Percentiles rank a stretch among this genome's conserved stretches.
Evolutionary conservation across 2,113 vertebrate genomes (phyloP).

Genomic region (Dolichallabes microphthalmus): DNA sequence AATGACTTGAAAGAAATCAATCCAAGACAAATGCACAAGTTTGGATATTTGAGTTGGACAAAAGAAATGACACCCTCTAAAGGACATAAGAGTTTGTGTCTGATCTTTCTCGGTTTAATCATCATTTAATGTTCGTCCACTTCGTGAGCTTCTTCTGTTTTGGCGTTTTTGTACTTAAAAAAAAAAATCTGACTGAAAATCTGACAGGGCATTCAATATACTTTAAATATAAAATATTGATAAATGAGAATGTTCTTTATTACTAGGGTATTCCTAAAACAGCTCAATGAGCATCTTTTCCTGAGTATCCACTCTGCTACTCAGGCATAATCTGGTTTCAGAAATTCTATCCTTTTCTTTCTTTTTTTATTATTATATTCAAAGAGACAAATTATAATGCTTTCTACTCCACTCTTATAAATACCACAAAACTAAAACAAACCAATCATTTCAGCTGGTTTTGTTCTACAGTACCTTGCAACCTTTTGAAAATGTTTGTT

Average conservation of each 20-base stretch:
- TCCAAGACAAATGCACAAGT: background rate
- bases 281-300: background rate
- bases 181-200: background rate
- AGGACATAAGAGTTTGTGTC: background rate
- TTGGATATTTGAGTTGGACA: background rate
- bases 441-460: background rate
- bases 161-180: background rate
- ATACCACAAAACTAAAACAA: background rate
- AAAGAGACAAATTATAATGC: background rate
- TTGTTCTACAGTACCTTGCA: background rate
- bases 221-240: background rate
- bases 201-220: no score
- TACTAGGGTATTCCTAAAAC: background rate
- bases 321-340: background rate
- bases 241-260: background rate
- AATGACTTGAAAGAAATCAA: background rate
- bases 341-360: background rate
- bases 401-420: background rate
- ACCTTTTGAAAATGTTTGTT: background rate
- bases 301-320: background rate
- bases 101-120: background rate
- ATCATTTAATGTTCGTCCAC: background rate
- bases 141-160: background rate
- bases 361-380: background rate
- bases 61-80: background rate